These are phyloP conservation scores for Neodontobutis hainanensis DNA, from an alignment of 2,113 vertebrate genomes.

Conservation along the genomic window DNA sequence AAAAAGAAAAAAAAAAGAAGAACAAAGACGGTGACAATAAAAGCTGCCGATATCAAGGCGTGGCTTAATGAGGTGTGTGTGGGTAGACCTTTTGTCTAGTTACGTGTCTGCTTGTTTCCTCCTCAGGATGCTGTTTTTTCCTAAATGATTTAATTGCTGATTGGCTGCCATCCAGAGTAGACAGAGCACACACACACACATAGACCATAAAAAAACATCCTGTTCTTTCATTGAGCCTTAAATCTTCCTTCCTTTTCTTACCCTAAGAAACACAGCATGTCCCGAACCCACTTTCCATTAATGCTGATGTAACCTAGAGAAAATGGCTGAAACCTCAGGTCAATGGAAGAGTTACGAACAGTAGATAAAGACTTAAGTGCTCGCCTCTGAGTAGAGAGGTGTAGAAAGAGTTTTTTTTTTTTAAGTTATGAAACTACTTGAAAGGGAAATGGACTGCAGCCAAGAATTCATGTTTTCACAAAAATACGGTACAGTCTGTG, in stretches of 20 bases:
- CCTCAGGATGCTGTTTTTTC: conserved; percentile 48
- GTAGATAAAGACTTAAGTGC: conserved; percentile 38
- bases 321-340: conserved; percentile 32
- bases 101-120: conserved; percentile 55
- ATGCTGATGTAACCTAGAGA: conserved; percentile 43
- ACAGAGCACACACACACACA: conserved; percentile 25
- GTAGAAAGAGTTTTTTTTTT: conserved; percentile 49
- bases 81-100: conserved; percentile 21
- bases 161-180: conserved; percentile 60
- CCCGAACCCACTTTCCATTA: not conserved
- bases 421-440: conserved; percentile 31
- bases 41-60: not conserved
- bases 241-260: conserved; percentile 50
- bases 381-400: not conserved
- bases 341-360: conserved; percentile 22
- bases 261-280: conserved; percentile 15
- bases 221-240: conserved; percentile 51
- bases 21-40: no score
- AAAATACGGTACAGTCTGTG: no score
- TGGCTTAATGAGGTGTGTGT: conserved; percentile 12
- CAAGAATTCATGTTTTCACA: not conserved
- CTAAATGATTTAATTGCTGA: conserved; percentile 60
- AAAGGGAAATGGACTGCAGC: conserved; percentile 10
- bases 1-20: not conserved
- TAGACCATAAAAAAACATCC: conserved; percentile 64